Evolutionary conservation across 2,797 vertebrate species (phyloP).

Genomic region (Gobio occitaniae): DNA sequence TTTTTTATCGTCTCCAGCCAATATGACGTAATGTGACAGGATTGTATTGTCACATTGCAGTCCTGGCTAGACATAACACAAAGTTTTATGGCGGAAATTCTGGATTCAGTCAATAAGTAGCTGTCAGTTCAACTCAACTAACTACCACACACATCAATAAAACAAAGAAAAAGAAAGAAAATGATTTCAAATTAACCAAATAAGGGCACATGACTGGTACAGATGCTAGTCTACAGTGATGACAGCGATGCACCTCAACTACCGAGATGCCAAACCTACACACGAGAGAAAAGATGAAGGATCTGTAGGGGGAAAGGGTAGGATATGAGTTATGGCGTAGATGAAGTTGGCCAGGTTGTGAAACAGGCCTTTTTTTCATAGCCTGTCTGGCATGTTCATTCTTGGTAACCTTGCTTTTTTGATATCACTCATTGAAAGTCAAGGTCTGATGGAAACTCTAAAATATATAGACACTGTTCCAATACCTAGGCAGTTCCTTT

Average conservation of each 20-base stretch:
- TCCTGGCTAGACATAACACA: conserved; percentile 85
- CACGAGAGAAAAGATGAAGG: conserved; percentile 58
- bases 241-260: conserved; percentile 77
- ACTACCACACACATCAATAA: conserved; percentile 69
- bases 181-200: conserved; percentile 81
- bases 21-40: conserved; percentile 90
- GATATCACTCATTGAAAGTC: background rate
- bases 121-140: conserved; percentile 63
- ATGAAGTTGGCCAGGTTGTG: conserved; percentile 43
- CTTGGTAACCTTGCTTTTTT: conserved; percentile 36
- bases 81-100: conserved; percentile 72
- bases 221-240: conserved; percentile 72
- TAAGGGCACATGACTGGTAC: conserved; percentile 74
- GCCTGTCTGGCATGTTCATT: conserved; percentile 34
- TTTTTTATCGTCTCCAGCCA: conserved; percentile 78
- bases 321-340: conserved; percentile 33
- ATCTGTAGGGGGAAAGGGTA: conserved; percentile 67
- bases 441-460: conserved; percentile 8
- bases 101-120: conserved; percentile 69
- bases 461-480: background rate
- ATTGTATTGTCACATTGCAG: conserved; percentile 93
- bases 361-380: conserved; percentile 24
- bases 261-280: conserved; percentile 75
- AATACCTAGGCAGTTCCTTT: background rate
- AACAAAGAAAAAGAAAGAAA: conserved; percentile 52